Evolutionary conservation across 2,113 vertebrate species (phyloP), one percentile per base, ranked within the genome.

Genomic region (Lipophrys pholis): DNA sequence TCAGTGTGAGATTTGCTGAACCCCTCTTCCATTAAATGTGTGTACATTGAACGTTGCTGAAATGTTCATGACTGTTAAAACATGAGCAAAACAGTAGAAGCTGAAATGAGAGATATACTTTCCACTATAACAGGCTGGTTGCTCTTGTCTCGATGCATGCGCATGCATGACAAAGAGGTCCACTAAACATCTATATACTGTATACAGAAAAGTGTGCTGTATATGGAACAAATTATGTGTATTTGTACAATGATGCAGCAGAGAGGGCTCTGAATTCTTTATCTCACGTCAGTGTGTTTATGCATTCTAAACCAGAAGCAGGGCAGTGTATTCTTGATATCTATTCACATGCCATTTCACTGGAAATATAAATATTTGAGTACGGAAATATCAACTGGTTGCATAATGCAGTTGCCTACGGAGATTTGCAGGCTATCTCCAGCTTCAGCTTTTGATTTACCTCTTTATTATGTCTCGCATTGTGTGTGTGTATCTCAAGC

Each of bases 361-460:
- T 49, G 54, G 45, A 16, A 38, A 50, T 30, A 49, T 54, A 46
- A 65, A 56, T 73, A 73, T 64, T 53, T 71, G 64, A 69, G n/a
- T 39, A n/a, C 9, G n/a, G 40, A 55, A 52, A 57, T 11, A 68
- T 64, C 42, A 75, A 43, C 36, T 64, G 48, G 17, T 39, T 49
- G 14, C 12, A 1, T 54, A 50, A 36, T 56, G 6, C 14, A 43
- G 30, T 38, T 59, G 48, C 17, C 42, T 1, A 11, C 43, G 55
- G n/a, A 65, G 41, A 64, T 73, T 40, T 48, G 17, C n/a, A 21
- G 11, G 42, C 58, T 11, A 53, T 30, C 49, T 45, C 10, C 4
- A 16, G 7, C 45, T 53, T 41, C 48, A 56, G 72, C 40, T 62
- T 67, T 11, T 35, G 39, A 52, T 69, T 53, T 49, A 53, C 41